Percentiles rank a stretch among this genome's conserved stretches.
Conservation (phyloP, 2,113 vertebrate genomes). For the Myotis lucifugus region DNA sequence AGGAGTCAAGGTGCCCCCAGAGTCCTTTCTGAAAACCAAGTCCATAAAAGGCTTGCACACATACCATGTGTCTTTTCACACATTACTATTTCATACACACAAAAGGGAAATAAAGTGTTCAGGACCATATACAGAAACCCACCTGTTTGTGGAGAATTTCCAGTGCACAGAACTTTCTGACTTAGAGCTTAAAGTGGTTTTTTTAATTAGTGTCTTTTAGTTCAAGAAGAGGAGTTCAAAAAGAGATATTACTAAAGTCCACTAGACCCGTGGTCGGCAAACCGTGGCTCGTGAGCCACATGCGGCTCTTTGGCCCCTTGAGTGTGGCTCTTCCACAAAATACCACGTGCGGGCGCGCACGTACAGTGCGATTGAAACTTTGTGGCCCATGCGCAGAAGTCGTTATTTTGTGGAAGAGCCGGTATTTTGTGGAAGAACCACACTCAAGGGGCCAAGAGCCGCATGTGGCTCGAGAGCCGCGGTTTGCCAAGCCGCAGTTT, state of each 20-base stretch:
- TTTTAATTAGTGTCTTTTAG: conserved; percentile 42
- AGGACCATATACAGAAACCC: not conserved
- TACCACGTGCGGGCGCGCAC: too few relatives aligned
- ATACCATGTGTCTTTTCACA: not conserved
- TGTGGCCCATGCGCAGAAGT: too few relatives aligned
- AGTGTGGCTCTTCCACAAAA: too few relatives aligned
- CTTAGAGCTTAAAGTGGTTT: conserved; percentile 1
- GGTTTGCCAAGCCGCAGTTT: too few relatives aligned
- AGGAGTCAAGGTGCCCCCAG: not conserved
- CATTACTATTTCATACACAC: not conserved
- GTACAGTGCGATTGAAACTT: too few relatives aligned
- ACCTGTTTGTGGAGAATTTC: not conserved
- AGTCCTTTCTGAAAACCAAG: not conserved
- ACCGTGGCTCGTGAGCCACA: too few relatives aligned
- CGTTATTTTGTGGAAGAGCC: too few relatives aligned
- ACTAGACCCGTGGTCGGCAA: not conserved
- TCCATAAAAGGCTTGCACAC: not conserved
- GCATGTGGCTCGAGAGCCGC: too few relatives aligned
- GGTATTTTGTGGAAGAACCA: too few relatives aligned
- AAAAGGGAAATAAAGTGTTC: not conserved
- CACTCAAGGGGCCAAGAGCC: too few relatives aligned
- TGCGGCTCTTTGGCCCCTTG: too few relatives aligned
- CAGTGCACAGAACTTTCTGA: not conserved
- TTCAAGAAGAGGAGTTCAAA: conserved; percentile 2
- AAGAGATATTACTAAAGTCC: conserved; percentile 30